Evolutionary conservation across 1,140 invertebrate species (phyloP), one percentile per base, ranked within the genome.

Genomic region (Ctenoplectra terminalis): DNA sequence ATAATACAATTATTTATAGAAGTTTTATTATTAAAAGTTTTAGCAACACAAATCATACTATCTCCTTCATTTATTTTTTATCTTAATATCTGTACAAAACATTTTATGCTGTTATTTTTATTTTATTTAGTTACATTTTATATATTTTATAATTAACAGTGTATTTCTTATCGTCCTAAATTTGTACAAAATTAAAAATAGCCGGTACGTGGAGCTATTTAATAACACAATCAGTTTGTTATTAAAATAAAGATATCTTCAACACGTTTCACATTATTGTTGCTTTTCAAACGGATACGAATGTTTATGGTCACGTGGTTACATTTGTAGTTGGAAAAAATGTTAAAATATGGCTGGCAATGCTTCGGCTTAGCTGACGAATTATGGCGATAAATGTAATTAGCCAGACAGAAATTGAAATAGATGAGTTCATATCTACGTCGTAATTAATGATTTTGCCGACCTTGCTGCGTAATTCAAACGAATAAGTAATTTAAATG

Each of bases 321-420:
- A 37, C 20, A 15, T 63, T 54, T 54, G 15, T 23, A 3, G 23
- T 13, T 13, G 9, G 43, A 26, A n/a, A 26, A 71, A 71, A 31
- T 73, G 20, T 40, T 15, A 46, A 58, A 46, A 73, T 31, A 46
- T 31, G 26, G 26, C 17, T 43, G n/a, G 37, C 4, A 40, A 58
- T 23, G 11, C 17, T 58, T 43, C 13, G 11, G 34, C 9, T 43
- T 54, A 15, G 15, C 40, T 17, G 26, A 31, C 46, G 20, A 73
- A 73, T 29, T 31, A 60, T 34, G 6, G 20, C 54, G 37, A 73
- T 60, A 46, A 73, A 46, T 34, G 20, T 26, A 17, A 46, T 73
- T 73, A 73, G 9, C 37, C 20, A 34, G 71, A 3, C 20, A 20
- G 7, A 43, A 73, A 73, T 73, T 73, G 40, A 58, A 58, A 72